Evolutionary conservation across 2,113 vertebrate genomes (phyloP).

Genomic region (Cavia porcellus): DNA sequence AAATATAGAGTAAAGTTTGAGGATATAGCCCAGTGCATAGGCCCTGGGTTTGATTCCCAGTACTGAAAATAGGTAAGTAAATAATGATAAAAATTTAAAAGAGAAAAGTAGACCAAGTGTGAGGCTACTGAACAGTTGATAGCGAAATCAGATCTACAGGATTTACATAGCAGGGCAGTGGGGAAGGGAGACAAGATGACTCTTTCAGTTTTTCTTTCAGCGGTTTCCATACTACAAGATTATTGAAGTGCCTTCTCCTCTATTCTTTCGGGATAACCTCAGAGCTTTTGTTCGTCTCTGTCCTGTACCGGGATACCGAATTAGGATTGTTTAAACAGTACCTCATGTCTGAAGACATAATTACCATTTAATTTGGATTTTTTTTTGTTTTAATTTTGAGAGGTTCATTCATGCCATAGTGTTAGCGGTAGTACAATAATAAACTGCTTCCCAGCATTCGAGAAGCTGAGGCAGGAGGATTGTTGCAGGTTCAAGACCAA

Average conservation of each 20-base stretch:
- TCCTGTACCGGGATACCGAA: neutral
- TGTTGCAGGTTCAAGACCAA: too few relatives aligned
- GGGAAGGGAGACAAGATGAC: neutral
- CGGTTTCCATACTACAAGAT: neutral
- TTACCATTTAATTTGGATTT: neutral
- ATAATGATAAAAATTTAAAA: neutral
- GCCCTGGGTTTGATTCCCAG: neutral
- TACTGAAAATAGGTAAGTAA: neutral
- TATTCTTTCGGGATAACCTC: neutral
- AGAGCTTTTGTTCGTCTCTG: neutral
- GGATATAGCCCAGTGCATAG: neutral
- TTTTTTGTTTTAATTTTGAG: conserved; percentile 43
- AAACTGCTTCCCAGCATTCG: neutral
- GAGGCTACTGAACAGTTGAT: neutral
- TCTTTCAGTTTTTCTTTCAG: neutral
- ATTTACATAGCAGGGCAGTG: neutral
- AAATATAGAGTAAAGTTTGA: neutral
- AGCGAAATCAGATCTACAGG: neutral
- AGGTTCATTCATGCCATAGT: neutral
- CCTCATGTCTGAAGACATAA: neutral
- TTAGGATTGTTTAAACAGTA: neutral
- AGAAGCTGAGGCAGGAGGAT: too few relatives aligned
- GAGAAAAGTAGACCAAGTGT: neutral
- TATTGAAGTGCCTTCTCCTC: neutral
- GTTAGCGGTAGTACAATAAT: neutral